Evolutionary conservation across 2,797 vertebrate species (phyloP), one percentile per base, ranked within the genome.

Genomic region (Erethizon dorsatum): DNA sequence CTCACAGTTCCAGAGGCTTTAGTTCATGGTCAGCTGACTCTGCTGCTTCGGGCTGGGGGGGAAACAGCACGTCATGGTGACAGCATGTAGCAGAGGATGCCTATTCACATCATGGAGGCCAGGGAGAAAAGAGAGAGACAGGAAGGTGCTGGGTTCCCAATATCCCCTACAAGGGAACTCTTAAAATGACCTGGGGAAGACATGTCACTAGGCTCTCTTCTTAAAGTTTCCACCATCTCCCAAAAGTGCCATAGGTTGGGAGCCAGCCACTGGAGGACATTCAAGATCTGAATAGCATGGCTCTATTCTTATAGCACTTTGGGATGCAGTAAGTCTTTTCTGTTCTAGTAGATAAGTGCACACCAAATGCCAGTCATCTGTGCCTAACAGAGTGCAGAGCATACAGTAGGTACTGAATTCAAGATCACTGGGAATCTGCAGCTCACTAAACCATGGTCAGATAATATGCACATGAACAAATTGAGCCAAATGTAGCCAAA

Each of bases 351-450:
- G 54, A 69, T 31, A 1, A 15, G 13, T 2, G 6, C 41, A 56
- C n/a, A 0, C 11, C 13, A 4, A 1, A 24, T 24, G 24, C 33
- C 54, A 33, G 65, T 20, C 41, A 22, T 14, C 0, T 37, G 18
- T 37, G 59, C 45, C 52, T 6, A 2, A 13, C 24, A 0, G 33
- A 12, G 31, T 22, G 41, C 28, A 31, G 26, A 57, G 28, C 33
- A 22, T 0, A 17, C 3, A 14, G 18, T 4, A 18, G 54, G 28
- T 15, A 50, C 28, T 47, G 37, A 17, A 5, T 5, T 1, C 4
- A 7, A 37, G n/a, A 2, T 71, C 18, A 3, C 45, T 50, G 33
- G 59, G 47, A 80, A 50, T 33, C 87, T 20, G 26, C 24, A 26
- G 7, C 54, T 65, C 9, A 6, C 50, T 63, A 1, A 83, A 20